phyloP scores from a whole-genome alignment of 2,113 vertebrate species.

The Bubo blakistoni region DNA sequence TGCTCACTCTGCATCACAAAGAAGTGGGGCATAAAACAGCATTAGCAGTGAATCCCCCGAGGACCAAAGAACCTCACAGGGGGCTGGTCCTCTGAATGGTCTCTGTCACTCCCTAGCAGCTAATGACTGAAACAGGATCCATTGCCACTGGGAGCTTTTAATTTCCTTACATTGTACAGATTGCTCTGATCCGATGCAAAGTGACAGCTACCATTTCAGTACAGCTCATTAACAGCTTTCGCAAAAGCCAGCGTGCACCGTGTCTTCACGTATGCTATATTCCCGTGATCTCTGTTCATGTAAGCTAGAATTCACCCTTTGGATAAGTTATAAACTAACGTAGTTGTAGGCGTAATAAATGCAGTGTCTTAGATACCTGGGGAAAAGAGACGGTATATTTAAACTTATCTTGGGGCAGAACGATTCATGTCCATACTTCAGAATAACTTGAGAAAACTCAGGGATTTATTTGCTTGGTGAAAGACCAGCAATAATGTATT shows the following conservation, averaged over 20 bases:
- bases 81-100: conserved; percentile 76
- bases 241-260: neutral
- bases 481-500: neutral
- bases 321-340: neutral
- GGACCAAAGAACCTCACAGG: conserved; percentile 67
- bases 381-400: neutral
- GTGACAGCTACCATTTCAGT: conserved; percentile 74
- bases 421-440: neutral
- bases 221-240: conserved; percentile 73
- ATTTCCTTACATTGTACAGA: conserved; percentile 79
- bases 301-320: conserved; percentile 16
- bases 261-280: neutral
- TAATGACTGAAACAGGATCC: conserved; percentile 80
- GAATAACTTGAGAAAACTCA: neutral
- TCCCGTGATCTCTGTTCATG: neutral
- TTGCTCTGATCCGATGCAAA: conserved; percentile 71
- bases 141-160: conserved; percentile 79
- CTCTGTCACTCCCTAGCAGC: conserved; percentile 65
- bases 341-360: conserved; percentile 2
- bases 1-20: conserved; percentile 70
- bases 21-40: conserved; percentile 77
- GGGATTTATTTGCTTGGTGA: neutral
- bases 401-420: conserved; percentile 2
- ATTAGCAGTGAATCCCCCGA: conserved; percentile 73
- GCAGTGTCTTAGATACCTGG: neutral